These are phyloP conservation scores for Champsocephalus gunnari DNA, from an alignment of 2,797 vertebrate species.

Conservation along the genomic window DNA sequence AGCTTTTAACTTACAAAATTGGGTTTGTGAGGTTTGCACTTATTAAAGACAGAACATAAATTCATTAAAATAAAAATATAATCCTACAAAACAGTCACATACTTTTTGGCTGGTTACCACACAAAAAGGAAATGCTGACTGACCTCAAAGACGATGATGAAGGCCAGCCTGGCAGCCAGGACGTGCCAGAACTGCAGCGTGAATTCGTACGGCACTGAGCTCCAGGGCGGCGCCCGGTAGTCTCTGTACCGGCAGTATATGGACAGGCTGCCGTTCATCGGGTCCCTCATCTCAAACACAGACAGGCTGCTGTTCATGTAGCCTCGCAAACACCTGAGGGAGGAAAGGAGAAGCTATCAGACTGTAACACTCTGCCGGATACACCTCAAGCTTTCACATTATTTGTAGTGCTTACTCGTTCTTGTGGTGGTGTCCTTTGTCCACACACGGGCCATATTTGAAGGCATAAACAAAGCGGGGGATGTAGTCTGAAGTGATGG, in stretches of 20 bases:
- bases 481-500: conserved; percentile 99
- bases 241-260: conserved; percentile 96
- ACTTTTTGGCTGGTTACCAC: conserved; percentile 19
- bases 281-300: conserved; percentile 92
- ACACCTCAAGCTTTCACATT: background rate
- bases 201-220: conserved; percentile 92
- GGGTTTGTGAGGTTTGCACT: conserved; percentile 2
- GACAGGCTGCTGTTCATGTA: conserved; percentile 98
- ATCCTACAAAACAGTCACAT: conserved; percentile 23
- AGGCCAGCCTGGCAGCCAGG: conserved; percentile 94
- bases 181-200: conserved; percentile 99
- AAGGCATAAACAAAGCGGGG: conserved; percentile 98
- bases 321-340: conserved; percentile 91
- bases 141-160: conserved; percentile 99
- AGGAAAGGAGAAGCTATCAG: conserved; percentile 19
- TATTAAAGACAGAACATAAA: conserved; percentile 12
- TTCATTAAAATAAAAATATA: background rate
- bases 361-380: background rate
- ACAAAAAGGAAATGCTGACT: conserved; percentile 60
- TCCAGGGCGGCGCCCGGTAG: conserved; percentile 96
- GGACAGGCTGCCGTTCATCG: conserved; percentile 84
- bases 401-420: conserved; percentile 74
- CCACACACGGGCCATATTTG: conserved; percentile 95
- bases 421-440: conserved; percentile 89
- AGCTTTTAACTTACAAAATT: conserved; percentile 13